Percentiles rank a stretch among this genome's conserved stretches.
Evolutionary conservation across 2,113 vertebrate species (phyloP).

Genomic region (Gorsachius goisagi): DNA sequence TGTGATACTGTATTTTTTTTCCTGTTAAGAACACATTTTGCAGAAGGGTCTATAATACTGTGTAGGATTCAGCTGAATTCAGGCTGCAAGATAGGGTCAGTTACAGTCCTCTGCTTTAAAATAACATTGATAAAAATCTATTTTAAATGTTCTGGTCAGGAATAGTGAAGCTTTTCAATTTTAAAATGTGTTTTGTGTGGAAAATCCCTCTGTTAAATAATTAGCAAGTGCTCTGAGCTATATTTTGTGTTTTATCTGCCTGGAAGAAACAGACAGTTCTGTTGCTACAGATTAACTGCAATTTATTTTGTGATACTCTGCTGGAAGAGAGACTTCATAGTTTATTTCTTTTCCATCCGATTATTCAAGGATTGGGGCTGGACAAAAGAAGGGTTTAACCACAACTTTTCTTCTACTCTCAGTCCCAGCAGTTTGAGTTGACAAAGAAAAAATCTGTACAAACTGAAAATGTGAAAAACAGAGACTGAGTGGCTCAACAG

Average conservation of each 20-base stretch:
- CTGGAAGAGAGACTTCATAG: background rate
- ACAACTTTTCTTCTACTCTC: background rate
- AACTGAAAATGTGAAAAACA: background rate
- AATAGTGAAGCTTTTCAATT: constrained; percentile 14
- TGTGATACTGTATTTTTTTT: background rate
- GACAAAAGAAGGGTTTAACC: background rate
- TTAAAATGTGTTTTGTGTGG: background rate
- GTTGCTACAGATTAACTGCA: background rate
- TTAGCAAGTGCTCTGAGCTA: background rate
- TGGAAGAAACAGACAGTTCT: background rate
- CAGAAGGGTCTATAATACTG: background rate
- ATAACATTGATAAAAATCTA: background rate
- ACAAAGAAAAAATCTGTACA: background rate
- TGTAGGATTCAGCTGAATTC: background rate
- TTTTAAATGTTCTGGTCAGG: background rate
- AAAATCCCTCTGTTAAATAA: constrained; percentile 32
- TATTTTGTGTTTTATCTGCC: background rate
- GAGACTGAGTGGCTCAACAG: background rate
- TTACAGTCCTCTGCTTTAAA: background rate
- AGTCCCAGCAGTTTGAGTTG: background rate
- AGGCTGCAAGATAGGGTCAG: background rate
- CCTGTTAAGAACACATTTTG: background rate
- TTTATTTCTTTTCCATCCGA: background rate
- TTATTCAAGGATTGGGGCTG: background rate
- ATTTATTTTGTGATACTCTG: background rate